A percentile compares a stretch with the other conserved stretches of the same genome.
phyloP scores from a whole-genome alignment of 2,113 vertebrate species.

The Psilopsiagon aurifrons region DNA sequence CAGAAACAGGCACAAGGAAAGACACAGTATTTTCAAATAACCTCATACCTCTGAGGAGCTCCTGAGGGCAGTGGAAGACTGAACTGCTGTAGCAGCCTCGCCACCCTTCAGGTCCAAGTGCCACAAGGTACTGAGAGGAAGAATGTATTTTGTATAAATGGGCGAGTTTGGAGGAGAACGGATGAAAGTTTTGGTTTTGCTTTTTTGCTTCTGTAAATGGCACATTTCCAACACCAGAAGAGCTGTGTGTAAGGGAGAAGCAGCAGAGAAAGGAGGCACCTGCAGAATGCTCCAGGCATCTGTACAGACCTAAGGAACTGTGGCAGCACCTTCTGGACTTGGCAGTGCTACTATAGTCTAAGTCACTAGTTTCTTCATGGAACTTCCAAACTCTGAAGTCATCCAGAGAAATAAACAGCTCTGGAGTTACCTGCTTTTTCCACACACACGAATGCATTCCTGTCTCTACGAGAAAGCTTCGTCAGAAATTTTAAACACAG shows the following conservation, averaged over 20 bases:
- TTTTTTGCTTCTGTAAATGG: background rate
- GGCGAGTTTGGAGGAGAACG: rapidly evolving
- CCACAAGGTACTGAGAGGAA: background rate
- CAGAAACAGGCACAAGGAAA: background rate
- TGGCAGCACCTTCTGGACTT: background rate
- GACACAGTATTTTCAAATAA: background rate
- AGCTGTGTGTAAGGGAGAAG: background rate
- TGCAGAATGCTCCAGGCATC: background rate
- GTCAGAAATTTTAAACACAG: background rate
- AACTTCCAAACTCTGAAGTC: background rate
- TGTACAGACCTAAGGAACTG: background rate
- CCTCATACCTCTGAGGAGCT: background rate
- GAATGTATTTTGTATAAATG: background rate
- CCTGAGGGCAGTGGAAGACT: background rate
- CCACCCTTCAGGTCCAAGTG: background rate
- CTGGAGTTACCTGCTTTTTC: background rate
- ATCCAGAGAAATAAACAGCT: background rate
- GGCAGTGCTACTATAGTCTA: background rate
- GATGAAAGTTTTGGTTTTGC: background rate
- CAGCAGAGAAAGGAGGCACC: background rate
- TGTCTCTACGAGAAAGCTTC: background rate
- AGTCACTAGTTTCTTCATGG: background rate
- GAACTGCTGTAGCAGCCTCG: background rate
- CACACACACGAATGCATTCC: background rate
- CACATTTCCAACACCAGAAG: background rate